A percentile compares a stretch with the other conserved stretches of the same genome.
Conservation (phyloP, 1,140 invertebrate species). For the Himalopsyche phryganea region DNA sequence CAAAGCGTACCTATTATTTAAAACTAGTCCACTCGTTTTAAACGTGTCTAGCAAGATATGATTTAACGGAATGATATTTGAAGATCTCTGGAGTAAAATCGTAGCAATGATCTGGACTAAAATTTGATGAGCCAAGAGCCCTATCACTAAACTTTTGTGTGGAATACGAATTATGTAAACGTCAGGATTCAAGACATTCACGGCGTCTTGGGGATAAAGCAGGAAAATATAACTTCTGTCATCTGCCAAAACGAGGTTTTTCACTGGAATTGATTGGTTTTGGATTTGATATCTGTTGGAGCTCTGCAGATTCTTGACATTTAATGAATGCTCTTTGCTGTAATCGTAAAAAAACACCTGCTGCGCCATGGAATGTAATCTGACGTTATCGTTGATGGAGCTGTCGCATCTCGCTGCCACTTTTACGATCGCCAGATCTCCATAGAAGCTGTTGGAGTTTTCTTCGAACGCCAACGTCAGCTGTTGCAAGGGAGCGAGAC, state of each 20-base stretch:
- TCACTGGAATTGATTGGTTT: constrained; percentile 41
- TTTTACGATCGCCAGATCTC: constrained; percentile 88
- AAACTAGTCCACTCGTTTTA: constrained; percentile 52
- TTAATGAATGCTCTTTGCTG: constrained; percentile 43
- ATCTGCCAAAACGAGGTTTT: constrained; percentile 55
- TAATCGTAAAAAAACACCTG: constrained; percentile 69
- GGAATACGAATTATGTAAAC: constrained; percentile 79
- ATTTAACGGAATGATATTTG: constrained; percentile 58
- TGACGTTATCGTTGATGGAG: constrained; percentile 72
- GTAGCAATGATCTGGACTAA: constrained; percentile 85
- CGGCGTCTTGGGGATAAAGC: constrained; percentile 75
- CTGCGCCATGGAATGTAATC: constrained; percentile 79
- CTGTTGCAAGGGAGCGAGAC: constrained; percentile 78
- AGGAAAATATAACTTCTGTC: constrained; percentile 88
- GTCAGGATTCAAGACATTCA: constrained; percentile 71
- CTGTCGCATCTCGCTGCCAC: constrained; percentile 85
- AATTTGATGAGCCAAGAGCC: constrained; percentile 87
- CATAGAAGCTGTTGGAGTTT: constrained; percentile 89
- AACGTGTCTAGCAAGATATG: constrained; percentile 56
- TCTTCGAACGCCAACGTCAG: constrained; percentile 82
- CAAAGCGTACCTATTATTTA: constrained; percentile 53
- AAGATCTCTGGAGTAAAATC: constrained; percentile 65
- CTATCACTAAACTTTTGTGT: constrained; percentile 80
- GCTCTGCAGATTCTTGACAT: constrained; percentile 33
- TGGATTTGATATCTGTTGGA: constrained; percentile 35